These are phyloP conservation scores for Capromys pilorides DNA, from an alignment of 2,797 vertebrate species.

Conservation along the genomic window DNA sequence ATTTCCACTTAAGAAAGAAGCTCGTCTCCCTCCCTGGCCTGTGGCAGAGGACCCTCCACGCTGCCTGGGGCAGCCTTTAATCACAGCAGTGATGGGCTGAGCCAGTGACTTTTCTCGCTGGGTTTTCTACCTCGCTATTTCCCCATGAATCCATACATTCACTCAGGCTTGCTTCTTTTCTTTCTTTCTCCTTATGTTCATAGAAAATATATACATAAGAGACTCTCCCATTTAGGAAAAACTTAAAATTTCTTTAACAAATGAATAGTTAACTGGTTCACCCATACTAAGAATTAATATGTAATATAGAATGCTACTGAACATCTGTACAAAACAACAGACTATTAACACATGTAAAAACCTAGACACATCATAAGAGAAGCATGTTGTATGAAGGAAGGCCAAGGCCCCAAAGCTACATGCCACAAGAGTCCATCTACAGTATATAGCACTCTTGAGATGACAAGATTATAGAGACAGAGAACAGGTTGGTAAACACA, in stretches of 20 bases:
- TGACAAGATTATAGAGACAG: neutral
- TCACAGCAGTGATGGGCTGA: neutral
- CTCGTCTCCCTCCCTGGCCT: neutral
- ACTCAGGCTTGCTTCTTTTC: neutral
- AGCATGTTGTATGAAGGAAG: neutral
- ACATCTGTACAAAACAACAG: neutral
- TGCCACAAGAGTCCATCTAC: neutral
- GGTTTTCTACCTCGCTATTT: neutral
- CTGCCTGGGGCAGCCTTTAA: neutral
- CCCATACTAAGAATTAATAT: neutral
- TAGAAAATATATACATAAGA: neutral
- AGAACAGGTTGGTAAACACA: neutral
- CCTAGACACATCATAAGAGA: too few relatives aligned
- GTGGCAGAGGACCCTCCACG: neutral
- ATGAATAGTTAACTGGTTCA: neutral
- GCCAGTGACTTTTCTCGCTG: neutral
- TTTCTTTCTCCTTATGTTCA: neutral
- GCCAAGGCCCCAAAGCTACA: too few relatives aligned
- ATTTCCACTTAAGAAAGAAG: neutral
- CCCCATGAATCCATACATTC: neutral
- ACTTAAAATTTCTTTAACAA: neutral
- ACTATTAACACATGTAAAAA: neutral
- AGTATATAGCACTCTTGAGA: neutral
- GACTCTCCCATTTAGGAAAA: neutral
- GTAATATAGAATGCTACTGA: neutral